A percentile compares a stretch with the other conserved stretches of the same genome.
These are phyloP conservation scores for Luscinia luscinia DNA, from an alignment of 2,797 vertebrate genomes.

Conservation along the genomic window DNA sequence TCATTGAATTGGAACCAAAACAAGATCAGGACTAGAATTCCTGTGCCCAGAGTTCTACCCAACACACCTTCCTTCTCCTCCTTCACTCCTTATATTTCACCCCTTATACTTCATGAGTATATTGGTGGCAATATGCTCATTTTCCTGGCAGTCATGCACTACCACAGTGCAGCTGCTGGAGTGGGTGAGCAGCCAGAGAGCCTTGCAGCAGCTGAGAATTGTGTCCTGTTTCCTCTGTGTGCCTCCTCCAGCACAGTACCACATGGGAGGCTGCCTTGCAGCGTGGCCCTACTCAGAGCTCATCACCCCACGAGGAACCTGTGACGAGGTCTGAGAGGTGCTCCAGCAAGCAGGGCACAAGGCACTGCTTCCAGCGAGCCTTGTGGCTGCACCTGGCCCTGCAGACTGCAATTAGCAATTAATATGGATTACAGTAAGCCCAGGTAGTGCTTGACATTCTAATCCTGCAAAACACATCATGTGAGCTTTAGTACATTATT, in stretches of 20 bases:
- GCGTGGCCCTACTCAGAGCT: accelerated
- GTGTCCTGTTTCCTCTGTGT: background rate
- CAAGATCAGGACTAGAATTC: background rate
- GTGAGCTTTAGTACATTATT: background rate
- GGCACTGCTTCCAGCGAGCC: background rate
- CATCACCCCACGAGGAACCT: background rate
- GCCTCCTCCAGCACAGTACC: background rate
- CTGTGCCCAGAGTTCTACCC: background rate
- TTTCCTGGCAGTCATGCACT: background rate
- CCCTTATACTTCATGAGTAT: too few species aligned
- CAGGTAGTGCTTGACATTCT: background rate
- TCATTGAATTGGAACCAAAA: background rate
- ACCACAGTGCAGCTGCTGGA: background rate
- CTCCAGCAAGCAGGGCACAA: background rate
- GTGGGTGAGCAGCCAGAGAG: background rate
- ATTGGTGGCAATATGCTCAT: accelerated
- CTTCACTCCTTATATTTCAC: too few species aligned
- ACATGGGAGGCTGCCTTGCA: background rate
- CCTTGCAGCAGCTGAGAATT: background rate
- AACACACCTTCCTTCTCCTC: background rate
- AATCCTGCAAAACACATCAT: background rate
- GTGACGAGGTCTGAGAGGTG: background rate
- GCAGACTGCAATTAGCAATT: background rate
- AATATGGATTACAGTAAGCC: background rate
- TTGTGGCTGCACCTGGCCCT: background rate